Percentiles rank a stretch among this genome's conserved stretches.
Evolutionary conservation across 2,888 invertebrate genomes (phyloP).

Genomic region (Nemotelus nigrinus): DNA sequence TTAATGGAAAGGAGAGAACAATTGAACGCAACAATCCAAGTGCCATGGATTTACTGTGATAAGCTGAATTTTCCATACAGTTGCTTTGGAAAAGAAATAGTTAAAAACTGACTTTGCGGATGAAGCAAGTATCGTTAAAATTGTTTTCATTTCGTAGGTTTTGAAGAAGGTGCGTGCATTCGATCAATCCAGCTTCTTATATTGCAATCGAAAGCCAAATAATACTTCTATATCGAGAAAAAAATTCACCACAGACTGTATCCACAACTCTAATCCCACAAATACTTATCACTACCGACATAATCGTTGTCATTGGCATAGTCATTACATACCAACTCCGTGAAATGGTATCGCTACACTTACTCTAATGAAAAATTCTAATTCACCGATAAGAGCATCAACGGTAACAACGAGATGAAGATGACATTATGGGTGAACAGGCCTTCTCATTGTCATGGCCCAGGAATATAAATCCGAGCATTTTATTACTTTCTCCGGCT

Average conservation of each 20-base stretch:
- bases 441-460: conserved; percentile 23
- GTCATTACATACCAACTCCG: conserved; percentile 47
- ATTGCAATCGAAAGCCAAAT: too few species aligned
- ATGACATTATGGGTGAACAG: conserved; percentile 38
- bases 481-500: conserved; percentile 48
- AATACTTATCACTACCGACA: background rate
- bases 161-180: too few species aligned
- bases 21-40: background rate
- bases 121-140: too few species aligned
- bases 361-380: conserved; percentile 56
- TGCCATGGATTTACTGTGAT: too few species aligned
- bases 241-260: background rate
- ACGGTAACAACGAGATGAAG: conserved; percentile 24
- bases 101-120: too few species aligned
- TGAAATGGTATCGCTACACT: conserved; percentile 54
- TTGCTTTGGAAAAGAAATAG: too few species aligned
- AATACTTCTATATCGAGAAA: background rate
- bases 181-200: too few species aligned
- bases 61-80: too few species aligned
- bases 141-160: too few species aligned
- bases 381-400: conserved; percentile 53
- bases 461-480: conserved; percentile 46
- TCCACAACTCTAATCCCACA: background rate
- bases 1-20: conserved; percentile 35
- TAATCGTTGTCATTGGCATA: conserved; percentile 36